A percentile compares a stretch with the other conserved stretches of the same genome.
Conservation (phyloP, 1,140 invertebrate genomes). For the Zaprionus gabonicus region DNA sequence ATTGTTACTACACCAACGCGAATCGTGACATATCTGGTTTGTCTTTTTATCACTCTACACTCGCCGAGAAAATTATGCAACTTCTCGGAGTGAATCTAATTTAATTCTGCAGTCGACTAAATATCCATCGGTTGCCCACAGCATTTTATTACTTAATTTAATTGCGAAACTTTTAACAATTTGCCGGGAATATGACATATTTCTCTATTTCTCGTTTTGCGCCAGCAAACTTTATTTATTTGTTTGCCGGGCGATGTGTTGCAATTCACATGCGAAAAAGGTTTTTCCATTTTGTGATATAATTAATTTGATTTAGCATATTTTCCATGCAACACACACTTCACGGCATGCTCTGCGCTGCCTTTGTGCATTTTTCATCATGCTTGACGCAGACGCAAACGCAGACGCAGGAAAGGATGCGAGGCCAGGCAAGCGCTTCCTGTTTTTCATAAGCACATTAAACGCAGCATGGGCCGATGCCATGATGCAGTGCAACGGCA, state of each 20-base stretch:
- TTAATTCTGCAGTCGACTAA: conserved; percentile 6
- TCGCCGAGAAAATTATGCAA: not conserved
- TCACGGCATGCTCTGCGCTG: conserved; percentile 25
- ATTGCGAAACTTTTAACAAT: conserved; percentile 51
- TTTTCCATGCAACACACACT: conserved; percentile 38
- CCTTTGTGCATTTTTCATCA: conserved; percentile 50
- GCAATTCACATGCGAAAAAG: conserved; percentile 31
- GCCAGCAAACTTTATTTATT: conserved; percentile 33
- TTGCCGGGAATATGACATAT: conserved; percentile 27
- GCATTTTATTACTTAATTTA: conserved; percentile 52
- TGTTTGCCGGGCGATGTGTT: conserved; percentile 2
- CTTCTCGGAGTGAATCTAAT: not conserved
- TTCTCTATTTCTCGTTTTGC: conserved; percentile 22
- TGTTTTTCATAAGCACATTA: conserved; percentile 58
- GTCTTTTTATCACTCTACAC: not conserved
- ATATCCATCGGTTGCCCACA: conserved; percentile 10
- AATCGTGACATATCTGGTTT: not conserved
- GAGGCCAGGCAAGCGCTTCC: conserved; percentile 30
- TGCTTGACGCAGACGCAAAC: conserved; percentile 1
- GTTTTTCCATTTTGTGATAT: conserved; percentile 48
- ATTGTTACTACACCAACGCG: not conserved
- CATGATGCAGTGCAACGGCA: conserved; percentile 36
- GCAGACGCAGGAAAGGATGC: not conserved
- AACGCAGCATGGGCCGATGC: conserved; percentile 47
- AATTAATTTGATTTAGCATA: conserved; percentile 64